Evolutionary conservation across 2,797 vertebrate genomes (phyloP), one percentile per base, ranked within the genome.

Genomic region (Tiaroga cobitis): DNA sequence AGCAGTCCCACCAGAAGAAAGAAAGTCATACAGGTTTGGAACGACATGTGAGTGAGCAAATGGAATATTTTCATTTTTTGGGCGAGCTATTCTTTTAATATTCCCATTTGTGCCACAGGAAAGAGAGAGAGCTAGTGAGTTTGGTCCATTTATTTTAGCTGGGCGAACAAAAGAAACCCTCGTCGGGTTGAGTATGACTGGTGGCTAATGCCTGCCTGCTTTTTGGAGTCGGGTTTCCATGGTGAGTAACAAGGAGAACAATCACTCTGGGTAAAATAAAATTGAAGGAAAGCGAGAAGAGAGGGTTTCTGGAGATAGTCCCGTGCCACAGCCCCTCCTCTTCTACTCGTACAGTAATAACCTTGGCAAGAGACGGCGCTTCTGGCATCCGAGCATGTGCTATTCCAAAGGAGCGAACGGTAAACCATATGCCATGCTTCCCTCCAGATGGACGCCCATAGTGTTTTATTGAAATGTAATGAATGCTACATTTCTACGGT

Each of bases 381-480:
- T 67, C 34, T 79, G 67, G 79, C 85, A 83, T 83, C 78, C 34
- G 49, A 80, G 67, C 59, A 76, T 59, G 69, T 68, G 41, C 81
- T 39, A 51, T 63, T 56, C 19, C 67, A 46, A 59, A 80, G 72
- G 21, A 80, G 81, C 43, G 34, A 81, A 63, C 21, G 61, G 16
- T 49, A 39, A 74, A 72, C 65, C 85, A 78, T 87, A 87, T 90
- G 89, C 80, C 80, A 61, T 16, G 5, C 73, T 63, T 80, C 51
- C 46, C 76, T 87, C 80, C 89, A 90, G 83, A 87, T 85, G 83
- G 85, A 49, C 26, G n/a, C 63, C 72, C 77, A 83, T 78, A 85
- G 65, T 67, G 34, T 81, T 59, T 84, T 80, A 85, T 81, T 81
- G 77, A 69, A 80, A 87, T 49, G 80, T 72, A 90, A 81, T 81